These are phyloP conservation scores for Copidosoma floridanum DNA, from an alignment of 1,140 invertebrate species.

Conservation along the genomic window DNA sequence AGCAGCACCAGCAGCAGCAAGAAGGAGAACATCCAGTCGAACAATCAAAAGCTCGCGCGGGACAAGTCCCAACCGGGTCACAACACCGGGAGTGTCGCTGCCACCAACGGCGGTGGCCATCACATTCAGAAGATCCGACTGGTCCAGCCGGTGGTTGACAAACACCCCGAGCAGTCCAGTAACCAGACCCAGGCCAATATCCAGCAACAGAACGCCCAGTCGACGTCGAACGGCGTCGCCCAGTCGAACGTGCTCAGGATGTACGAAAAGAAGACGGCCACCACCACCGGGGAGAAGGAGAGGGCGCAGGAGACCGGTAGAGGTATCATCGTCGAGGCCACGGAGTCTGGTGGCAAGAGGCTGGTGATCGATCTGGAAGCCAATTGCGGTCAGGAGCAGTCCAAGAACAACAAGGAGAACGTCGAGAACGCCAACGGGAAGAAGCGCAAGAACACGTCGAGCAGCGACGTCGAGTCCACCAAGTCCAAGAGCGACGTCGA, in stretches of 20 bases:
- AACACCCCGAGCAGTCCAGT: constrained; percentile 19
- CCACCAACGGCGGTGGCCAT: constrained; percentile 28
- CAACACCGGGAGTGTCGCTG: background rate
- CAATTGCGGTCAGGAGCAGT: constrained; percentile 42
- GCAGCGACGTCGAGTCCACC: constrained; percentile 47
- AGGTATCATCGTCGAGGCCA: background rate
- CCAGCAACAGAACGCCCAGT: background rate
- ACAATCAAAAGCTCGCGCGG: constrained; percentile 47
- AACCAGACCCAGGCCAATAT: background rate
- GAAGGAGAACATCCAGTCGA: constrained; percentile 55
- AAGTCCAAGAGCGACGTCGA: constrained; percentile 50
- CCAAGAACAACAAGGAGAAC: constrained; percentile 50
- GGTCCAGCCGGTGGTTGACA: constrained; percentile 42
- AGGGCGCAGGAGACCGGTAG: constrained; percentile 31
- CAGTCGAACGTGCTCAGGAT: constrained; percentile 18
- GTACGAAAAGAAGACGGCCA: constrained; percentile 41
- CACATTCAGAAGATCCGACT: constrained; percentile 54
- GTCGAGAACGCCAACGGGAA: constrained; percentile 41
- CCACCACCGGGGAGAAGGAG: constrained; percentile 27
- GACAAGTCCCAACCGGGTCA: constrained; percentile 34
- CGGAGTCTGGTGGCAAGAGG: constrained; percentile 37
- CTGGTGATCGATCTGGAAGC: constrained; percentile 34
- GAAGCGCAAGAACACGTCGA: constrained; percentile 44
- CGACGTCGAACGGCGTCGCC: constrained; percentile 12
- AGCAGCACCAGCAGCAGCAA: too few species aligned